These are phyloP conservation scores for Parnassius orleans DNA, from an alignment of 2,888 invertebrate species.

Conservation along the genomic window DNA sequence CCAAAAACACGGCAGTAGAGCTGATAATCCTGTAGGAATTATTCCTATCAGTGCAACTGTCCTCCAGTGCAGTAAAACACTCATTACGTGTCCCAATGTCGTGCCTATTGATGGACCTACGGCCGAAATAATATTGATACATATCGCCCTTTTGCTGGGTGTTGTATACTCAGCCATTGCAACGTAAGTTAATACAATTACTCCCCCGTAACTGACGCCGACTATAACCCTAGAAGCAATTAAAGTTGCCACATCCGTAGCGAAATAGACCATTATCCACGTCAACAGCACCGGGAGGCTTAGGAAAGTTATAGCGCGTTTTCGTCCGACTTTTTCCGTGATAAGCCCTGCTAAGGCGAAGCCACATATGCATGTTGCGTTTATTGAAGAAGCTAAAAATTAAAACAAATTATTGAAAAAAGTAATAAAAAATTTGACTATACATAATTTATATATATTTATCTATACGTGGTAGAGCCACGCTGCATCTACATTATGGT, in stretches of 20 bases:
- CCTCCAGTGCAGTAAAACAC: slow-evolving; percentile 33
- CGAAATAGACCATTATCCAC: slow-evolving; percentile 24
- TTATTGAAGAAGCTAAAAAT: slow-evolving; percentile 32
- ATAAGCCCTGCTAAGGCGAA: slow-evolving; percentile 13
- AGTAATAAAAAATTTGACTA: neutral
- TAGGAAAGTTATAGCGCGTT: slow-evolving; percentile 12
- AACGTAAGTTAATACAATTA: slow-evolving; percentile 16
- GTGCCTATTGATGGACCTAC: slow-evolving; percentile 31
- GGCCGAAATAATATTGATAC: slow-evolving; percentile 30
- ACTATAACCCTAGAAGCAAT: slow-evolving; percentile 26
- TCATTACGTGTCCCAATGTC: slow-evolving; percentile 30
- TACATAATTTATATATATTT: no score
- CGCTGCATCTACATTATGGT: no score
- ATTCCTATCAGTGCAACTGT: slow-evolving; percentile 32
- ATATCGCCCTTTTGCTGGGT: slow-evolving; percentile 13
- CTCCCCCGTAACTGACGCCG: slow-evolving; percentile 30
- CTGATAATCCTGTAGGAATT: slow-evolving; percentile 26
- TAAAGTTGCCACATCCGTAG: slow-evolving; percentile 1
- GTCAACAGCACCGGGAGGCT: slow-evolving; percentile 14
- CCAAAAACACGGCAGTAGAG: slow-evolving; percentile 30
- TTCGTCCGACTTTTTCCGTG: slow-evolving; percentile 20
- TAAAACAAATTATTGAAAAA: neutral
- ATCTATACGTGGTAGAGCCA: no score
- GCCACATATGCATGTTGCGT: slow-evolving; percentile 29
- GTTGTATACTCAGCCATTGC: slow-evolving; percentile 28